Evolutionary conservation across 2,888 invertebrate genomes (phyloP).

Genomic region (Spodoptera littoralis): DNA sequence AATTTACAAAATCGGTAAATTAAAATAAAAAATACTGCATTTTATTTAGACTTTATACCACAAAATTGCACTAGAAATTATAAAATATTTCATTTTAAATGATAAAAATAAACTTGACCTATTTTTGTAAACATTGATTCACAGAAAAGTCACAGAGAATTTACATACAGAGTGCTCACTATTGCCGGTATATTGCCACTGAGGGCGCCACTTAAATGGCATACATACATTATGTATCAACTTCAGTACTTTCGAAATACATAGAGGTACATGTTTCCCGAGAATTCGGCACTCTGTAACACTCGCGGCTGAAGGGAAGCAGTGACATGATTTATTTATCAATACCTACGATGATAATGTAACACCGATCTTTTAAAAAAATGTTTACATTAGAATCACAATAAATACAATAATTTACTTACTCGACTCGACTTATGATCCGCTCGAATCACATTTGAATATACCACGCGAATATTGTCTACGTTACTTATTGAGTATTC

Average conservation of each 20-base stretch:
- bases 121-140: constrained; percentile 2
- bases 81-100: neutral
- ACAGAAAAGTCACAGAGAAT: constrained; percentile 1
- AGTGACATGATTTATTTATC: constrained; percentile 55
- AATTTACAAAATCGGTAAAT: constrained; percentile 30
- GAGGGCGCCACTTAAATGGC: too few species aligned
- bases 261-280: neutral
- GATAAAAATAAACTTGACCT: neutral
- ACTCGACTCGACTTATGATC: constrained; percentile 28
- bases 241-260: neutral
- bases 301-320: constrained; percentile 38
- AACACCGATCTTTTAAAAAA: constrained; percentile 77
- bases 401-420: constrained; percentile 68
- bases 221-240: neutral
- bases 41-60: too few species aligned
- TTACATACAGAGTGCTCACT: neutral
- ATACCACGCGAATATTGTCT: constrained; percentile 10
- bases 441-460: constrained; percentile 4
- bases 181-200: neutral
- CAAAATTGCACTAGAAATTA: too few species aligned
- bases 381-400: constrained; percentile 68
- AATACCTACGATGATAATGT: constrained; percentile 68
- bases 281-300: constrained; percentile 1
- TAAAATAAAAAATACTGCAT: neutral
- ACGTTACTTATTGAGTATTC: constrained; percentile 12